Evolutionary conservation across 2,888 invertebrate species (phyloP), one percentile per base, ranked within the genome.

Genomic region (Cheilosia urbana): DNA sequence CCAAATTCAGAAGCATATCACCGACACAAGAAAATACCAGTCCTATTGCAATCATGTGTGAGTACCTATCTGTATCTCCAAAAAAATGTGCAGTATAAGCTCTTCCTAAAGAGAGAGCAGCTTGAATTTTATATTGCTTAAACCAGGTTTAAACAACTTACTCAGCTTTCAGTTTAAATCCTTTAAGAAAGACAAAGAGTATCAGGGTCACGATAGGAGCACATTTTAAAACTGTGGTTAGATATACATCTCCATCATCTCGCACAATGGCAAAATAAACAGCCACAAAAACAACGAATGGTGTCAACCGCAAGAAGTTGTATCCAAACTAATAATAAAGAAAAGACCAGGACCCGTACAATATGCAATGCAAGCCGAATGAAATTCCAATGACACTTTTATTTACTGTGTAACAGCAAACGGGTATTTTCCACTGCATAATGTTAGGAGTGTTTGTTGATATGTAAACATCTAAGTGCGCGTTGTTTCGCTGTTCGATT

Each of bases 121-220:
- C 11, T 34, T 34, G 34, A 9, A 34, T 30, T 9, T 7, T 9
- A 9, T 30, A 9, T 9, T 30, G 34, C n/a, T n/a, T n/a, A n/a
- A n/a, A n/a, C n/a, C n/a, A n/a, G n/a, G n/a, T 9, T 15, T 60
- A n/a, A 13, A 24, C 1, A 34, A 24, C 42, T 63, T 63, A 63
- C 63, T 63, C 47, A 30, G 30, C 15, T 9, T 40, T 63, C 5
- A 63, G 19, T 19, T 30, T 94, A 93, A 95, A 94, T 71, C 95
- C 95, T 90, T 96, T 96, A 49, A 96, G 93, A 57, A 96, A 90
- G 53, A 97, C 96, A 90, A 97, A 96, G 57, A 96, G 92, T 91
- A 97, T 95, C 87, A 98, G 94, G 87, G 96, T 96, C 88, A 97
- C 92, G 88, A 98, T 95, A 73, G 98, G 98, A 89, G 97, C 94